Evolutionary conservation across 2,113 vertebrate genomes (phyloP).

Genomic region (Saiga tatarica): DNA sequence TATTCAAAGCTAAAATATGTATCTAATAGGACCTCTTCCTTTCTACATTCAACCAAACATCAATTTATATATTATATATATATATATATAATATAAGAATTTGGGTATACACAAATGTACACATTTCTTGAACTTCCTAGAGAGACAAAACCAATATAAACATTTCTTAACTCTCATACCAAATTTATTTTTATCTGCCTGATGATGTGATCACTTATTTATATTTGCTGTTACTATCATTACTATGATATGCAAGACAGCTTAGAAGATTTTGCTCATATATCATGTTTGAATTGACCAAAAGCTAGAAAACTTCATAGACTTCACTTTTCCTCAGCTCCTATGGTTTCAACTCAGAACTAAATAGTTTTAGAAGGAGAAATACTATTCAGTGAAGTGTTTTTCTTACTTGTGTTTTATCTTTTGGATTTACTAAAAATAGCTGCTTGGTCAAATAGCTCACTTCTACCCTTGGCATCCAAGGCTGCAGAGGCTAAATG

Average conservation of each 20-base stretch:
- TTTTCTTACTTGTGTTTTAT: constrained; percentile 6
- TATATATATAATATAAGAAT: rapidly evolving
- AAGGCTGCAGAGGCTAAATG: constrained; percentile 3
- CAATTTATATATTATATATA: background rate
- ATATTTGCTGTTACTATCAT: background rate
- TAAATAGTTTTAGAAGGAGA: background rate
- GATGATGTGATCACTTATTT: background rate
- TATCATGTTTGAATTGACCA: background rate
- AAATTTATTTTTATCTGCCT: background rate
- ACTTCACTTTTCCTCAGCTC: background rate
- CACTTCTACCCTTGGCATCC: background rate
- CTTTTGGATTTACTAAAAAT: constrained; percentile 47
- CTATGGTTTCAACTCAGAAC: background rate
- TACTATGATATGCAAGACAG: background rate
- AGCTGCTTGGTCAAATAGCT: background rate
- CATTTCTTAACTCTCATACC: background rate
- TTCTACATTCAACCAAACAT: background rate
- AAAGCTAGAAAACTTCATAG: background rate
- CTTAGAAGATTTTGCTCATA: background rate
- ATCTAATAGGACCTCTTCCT: background rate
- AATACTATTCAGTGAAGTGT: background rate
- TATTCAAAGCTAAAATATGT: background rate
- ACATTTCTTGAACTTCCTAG: background rate
- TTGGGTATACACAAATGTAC: too few relatives aligned
- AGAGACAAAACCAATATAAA: background rate